phyloP scores from a whole-genome alignment of 2,888 invertebrate species.

The Leptogaster cylindrica region DNA sequence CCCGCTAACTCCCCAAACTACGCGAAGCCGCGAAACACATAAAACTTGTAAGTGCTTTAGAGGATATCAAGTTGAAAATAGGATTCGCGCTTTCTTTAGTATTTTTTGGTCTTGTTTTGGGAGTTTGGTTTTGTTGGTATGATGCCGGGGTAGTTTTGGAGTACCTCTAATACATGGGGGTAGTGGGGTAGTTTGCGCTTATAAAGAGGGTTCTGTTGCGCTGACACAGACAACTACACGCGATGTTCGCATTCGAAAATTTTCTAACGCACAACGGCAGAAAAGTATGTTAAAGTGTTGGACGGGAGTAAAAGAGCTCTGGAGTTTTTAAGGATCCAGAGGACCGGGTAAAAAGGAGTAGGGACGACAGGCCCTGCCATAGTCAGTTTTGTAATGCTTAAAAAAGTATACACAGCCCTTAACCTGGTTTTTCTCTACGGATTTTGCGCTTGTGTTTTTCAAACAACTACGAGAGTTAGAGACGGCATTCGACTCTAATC shows the following conservation, averaged over 20 bases:
- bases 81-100: constrained; percentile 47
- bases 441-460: constrained; percentile 47
- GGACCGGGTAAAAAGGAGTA: background rate
- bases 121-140: constrained; percentile 6
- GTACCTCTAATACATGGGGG: constrained; percentile 42
- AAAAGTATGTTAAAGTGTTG: constrained; percentile 40
- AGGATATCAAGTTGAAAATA: constrained; percentile 48
- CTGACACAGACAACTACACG: constrained; percentile 40
- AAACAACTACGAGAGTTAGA: constrained; percentile 42
- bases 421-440: constrained; percentile 46
- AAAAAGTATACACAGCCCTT: constrained; percentile 45
- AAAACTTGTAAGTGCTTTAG: constrained; percentile 48
- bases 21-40: constrained; percentile 43
- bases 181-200: constrained; percentile 40
- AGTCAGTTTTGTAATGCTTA: constrained; percentile 38
- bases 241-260: constrained; percentile 26
- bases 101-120: constrained; percentile 40
- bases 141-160: constrained; percentile 40
- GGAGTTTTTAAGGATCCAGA: too few relatives aligned
- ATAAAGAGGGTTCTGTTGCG: constrained; percentile 37
- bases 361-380: constrained; percentile 15
- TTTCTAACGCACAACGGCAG: constrained; percentile 16
- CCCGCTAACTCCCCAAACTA: constrained; percentile 41
- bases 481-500: constrained; percentile 44
- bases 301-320: constrained; percentile 14